These are phyloP conservation scores for Malurus splendens DNA, from an alignment of 2,797 vertebrate species.

Conservation along the genomic window DNA sequence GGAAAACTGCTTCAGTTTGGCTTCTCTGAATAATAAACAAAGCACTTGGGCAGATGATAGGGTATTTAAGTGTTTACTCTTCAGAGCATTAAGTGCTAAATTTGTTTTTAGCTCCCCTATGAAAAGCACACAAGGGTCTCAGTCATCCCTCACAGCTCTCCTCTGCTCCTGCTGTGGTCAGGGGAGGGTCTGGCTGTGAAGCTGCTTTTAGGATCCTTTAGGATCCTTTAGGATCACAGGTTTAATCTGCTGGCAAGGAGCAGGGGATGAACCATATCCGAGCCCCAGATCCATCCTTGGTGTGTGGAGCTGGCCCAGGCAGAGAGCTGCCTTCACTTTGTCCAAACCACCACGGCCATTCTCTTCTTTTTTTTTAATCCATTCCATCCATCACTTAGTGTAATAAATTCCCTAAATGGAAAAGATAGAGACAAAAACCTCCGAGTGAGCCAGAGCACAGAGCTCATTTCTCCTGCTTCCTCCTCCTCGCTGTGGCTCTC, in stretches of 20 bases:
- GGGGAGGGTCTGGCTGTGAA: background rate
- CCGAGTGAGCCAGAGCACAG: background rate
- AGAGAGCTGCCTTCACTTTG: background rate
- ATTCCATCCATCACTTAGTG: background rate
- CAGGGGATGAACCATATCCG: background rate
- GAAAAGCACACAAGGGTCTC: slow-evolving; percentile 46
- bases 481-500: background rate
- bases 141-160: background rate
- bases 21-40: slow-evolving; percentile 66
- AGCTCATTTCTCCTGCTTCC: background rate
- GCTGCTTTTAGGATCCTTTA: background rate
- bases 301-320: fast-evolving
- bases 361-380: background rate
- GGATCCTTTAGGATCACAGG: background rate
- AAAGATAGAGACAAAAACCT: background rate
- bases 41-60: slow-evolving; percentile 61
- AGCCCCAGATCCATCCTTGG: background rate
- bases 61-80: slow-evolving; percentile 62
- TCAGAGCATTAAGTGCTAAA: slow-evolving; percentile 57
- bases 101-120: slow-evolving; percentile 54
- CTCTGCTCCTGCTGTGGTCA: background rate
- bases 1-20: slow-evolving; percentile 60
- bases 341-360: background rate
- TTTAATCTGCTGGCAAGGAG: background rate
- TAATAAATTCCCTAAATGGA: background rate